Percentiles rank a stretch among this genome's conserved stretches.
phyloP scores from a whole-genome alignment of 1,140 invertebrate species.

The Aricia agestis region DNA sequence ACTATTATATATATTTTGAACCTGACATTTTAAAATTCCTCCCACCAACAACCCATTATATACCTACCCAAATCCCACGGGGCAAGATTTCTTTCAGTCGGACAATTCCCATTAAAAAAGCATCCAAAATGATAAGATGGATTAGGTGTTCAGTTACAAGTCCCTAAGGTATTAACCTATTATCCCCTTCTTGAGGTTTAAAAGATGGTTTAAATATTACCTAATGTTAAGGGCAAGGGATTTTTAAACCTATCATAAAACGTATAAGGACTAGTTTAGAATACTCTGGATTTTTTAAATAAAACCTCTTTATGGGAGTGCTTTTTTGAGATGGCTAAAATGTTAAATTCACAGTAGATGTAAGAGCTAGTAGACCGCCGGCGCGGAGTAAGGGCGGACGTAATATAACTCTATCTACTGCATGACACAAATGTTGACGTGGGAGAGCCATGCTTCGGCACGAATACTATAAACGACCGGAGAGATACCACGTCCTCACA shows the following conservation, averaged over 20 bases:
- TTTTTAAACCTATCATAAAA: background rate
- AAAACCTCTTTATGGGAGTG: background rate
- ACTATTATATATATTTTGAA: too few species aligned
- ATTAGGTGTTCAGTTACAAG: constrained; percentile 22
- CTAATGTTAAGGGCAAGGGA: background rate
- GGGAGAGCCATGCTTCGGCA: too few species aligned
- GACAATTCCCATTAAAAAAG: constrained; percentile 22
- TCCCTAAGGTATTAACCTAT: constrained; percentile 13
- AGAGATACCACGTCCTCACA: too few species aligned
- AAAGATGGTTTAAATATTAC: background rate
- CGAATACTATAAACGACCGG: too few species aligned
- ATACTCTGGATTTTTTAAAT: background rate
- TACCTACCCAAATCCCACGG: constrained; percentile 1
- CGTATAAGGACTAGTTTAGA: background rate
- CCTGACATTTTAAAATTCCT: background rate
- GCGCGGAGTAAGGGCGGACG: too few species aligned
- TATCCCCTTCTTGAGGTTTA: constrained; percentile 22
- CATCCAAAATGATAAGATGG: constrained; percentile 22
- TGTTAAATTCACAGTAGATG: too few species aligned
- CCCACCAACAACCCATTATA: constrained; percentile 4
- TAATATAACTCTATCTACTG: too few species aligned
- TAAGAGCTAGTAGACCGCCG: too few species aligned
- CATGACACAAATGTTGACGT: too few species aligned
- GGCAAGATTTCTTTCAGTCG: constrained; percentile 18
- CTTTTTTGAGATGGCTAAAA: too few species aligned